Conservation (phyloP, 2,888 invertebrate species). For the Drosophila affinis region DNA sequence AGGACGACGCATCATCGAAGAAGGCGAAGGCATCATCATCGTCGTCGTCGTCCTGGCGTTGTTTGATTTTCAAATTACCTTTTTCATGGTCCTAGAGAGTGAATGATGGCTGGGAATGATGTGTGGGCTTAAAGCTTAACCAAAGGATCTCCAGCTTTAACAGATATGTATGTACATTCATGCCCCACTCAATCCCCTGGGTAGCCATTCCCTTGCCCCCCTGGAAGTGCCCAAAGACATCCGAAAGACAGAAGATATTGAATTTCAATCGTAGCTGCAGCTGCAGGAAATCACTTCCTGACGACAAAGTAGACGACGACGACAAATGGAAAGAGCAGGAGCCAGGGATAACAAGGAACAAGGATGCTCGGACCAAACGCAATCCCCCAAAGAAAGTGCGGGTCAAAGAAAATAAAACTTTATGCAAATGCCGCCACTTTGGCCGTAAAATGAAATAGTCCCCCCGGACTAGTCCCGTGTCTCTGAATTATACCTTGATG, state of each 20-base stretch:
- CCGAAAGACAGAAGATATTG: constrained; percentile 52
- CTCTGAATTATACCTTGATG: constrained; percentile 78
- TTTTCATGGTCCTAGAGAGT: constrained; percentile 38
- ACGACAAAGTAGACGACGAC: constrained; percentile 70
- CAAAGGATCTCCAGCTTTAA: constrained; percentile 34
- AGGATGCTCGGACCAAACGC: constrained; percentile 22
- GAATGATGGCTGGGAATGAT: constrained; percentile 25
- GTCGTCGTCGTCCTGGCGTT: constrained; percentile 30
- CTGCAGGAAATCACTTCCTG: constrained; percentile 64
- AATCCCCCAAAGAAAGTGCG: constrained; percentile 70
- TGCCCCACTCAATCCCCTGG: background rate
- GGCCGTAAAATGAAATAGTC: constrained; percentile 80
- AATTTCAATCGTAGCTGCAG: constrained; percentile 70
- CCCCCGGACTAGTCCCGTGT: constrained; percentile 34
- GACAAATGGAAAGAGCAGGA: constrained; percentile 48
- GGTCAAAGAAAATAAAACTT: constrained; percentile 80
- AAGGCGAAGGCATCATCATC: constrained; percentile 10
- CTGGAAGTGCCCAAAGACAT: background rate
- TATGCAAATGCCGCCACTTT: constrained; percentile 78
- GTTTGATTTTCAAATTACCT: constrained; percentile 82
- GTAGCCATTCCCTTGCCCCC: background rate
- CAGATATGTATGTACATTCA: background rate
- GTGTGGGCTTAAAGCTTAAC: constrained; percentile 41
- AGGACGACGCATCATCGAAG: background rate
- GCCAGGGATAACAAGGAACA: constrained; percentile 15